Evolutionary conservation across 1,140 invertebrate genomes (phyloP).

Genomic region (Zaprionus ornatus): DNA sequence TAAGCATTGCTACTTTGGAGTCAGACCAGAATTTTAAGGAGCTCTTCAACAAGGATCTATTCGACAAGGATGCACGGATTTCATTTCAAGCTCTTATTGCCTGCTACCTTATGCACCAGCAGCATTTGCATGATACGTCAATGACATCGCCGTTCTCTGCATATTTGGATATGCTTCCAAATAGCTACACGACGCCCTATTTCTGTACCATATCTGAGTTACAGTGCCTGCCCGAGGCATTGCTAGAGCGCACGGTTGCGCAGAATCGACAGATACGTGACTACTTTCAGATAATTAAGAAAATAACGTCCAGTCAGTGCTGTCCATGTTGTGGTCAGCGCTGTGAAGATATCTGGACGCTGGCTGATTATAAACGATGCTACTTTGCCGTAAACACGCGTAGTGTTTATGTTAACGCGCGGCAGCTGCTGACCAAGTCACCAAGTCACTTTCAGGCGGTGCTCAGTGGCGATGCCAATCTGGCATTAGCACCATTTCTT

Average conservation of each 20-base stretch:
- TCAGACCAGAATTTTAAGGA: conserved; percentile 59
- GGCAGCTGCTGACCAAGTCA: conserved; percentile 45
- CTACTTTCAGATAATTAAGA: conserved; percentile 47
- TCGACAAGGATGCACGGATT: conserved; percentile 70
- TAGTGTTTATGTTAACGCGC: conserved; percentile 85
- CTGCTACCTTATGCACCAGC: conserved; percentile 87
- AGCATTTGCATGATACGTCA: conserved; percentile 74
- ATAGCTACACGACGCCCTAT: conserved; percentile 85
- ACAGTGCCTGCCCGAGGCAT: conserved; percentile 75
- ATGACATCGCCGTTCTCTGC: conserved; percentile 69
- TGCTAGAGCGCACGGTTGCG: conserved; percentile 70
- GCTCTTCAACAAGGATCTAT: conserved; percentile 54
- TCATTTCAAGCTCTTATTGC: conserved; percentile 85
- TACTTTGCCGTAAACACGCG: conserved; percentile 92
- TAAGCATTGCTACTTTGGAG: conserved; percentile 70
- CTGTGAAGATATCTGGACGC: conserved; percentile 83
- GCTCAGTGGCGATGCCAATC: conserved; percentile 85
- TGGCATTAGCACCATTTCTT: conserved; percentile 90
- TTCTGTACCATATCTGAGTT: conserved; percentile 84
- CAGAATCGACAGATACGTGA: conserved; percentile 78
- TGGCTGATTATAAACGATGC: conserved; percentile 85
- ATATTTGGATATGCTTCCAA: conserved; percentile 87
- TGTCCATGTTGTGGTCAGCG: conserved; percentile 79
- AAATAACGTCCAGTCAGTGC: conserved; percentile 12
- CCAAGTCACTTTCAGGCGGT: conserved; percentile 62